A percentile compares a stretch with the other conserved stretches of the same genome.
These are phyloP conservation scores for Eumacrocentrus americanus DNA, from an alignment of 2,888 invertebrate genomes.

Conservation along the genomic window DNA sequence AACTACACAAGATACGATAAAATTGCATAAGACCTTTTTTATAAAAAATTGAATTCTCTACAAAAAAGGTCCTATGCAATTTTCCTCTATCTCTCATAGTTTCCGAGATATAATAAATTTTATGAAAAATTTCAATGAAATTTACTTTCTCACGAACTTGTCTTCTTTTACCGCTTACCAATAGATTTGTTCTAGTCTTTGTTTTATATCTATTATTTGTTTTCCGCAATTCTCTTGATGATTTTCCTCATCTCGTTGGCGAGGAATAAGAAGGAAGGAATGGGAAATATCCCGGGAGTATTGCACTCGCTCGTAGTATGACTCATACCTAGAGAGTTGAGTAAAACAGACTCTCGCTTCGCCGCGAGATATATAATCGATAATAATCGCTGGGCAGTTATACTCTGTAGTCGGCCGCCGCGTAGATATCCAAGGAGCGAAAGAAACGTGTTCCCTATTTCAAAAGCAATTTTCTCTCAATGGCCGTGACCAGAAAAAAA, in stretches of 20 bases:
- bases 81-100: background rate
- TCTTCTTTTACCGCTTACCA: background rate
- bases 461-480: background rate
- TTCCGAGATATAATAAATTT: background rate
- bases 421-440: too few relatives aligned
- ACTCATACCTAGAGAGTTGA: constrained; percentile 2
- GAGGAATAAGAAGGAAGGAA: background rate
- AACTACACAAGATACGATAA: background rate
- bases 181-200: background rate
- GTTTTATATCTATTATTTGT: background rate
- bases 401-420: too few relatives aligned
- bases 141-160: too few relatives aligned
- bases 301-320: constrained; percentile 9
- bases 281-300: constrained; percentile 6
- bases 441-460: background rate
- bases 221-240: too few relatives aligned
- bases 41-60: too few relatives aligned
- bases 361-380: constrained; percentile 12
- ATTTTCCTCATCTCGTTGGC: constrained; percentile 6
- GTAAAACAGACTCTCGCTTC: constrained; percentile 7
- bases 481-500: background rate
- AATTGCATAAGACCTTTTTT: background rate
- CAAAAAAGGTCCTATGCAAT: too few relatives aligned
- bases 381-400: background rate
- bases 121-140: too few relatives aligned